phyloP scores from a whole-genome alignment of 1,140 invertebrate genomes.

The Trypoxylus dichotomus region DNA sequence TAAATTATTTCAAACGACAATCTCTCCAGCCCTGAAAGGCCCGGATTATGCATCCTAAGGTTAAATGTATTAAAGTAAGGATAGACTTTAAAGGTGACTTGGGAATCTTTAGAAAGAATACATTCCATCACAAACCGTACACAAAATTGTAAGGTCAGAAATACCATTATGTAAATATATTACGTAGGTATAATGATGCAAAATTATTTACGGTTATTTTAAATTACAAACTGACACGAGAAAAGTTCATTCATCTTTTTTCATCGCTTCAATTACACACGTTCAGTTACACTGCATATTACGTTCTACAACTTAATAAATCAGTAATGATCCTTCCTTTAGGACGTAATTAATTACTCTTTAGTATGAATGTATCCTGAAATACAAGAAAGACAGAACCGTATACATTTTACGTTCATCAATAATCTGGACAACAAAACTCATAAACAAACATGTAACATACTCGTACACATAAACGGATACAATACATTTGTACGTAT shows the following conservation, averaged over 20 bases:
- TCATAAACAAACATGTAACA: too few relatives aligned
- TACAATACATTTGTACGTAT: too few relatives aligned
- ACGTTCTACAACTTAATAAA: neutral
- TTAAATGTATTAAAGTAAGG: too few relatives aligned
- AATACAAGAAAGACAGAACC: neutral
- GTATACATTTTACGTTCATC: neutral
- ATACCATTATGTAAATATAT: neutral
- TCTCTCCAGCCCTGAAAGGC: too few relatives aligned
- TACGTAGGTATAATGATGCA: neutral
- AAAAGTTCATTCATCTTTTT: neutral
- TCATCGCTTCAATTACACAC: neutral
- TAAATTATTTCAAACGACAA: too few relatives aligned
- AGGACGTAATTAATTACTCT: neutral
- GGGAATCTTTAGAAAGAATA: too few relatives aligned
- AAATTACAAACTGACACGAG: neutral
- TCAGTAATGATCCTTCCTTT: neutral
- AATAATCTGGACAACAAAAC: neutral
- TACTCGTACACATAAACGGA: too few relatives aligned
- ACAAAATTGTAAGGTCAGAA: too few relatives aligned
- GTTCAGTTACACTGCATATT: neutral
- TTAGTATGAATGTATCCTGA: too few relatives aligned
- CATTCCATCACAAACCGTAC: too few relatives aligned
- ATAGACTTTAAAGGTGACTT: too few relatives aligned
- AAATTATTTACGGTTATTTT: neutral
- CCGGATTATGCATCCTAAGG: too few relatives aligned